A percentile compares a stretch with the other conserved stretches of the same genome.
phyloP scores from a whole-genome alignment of 1,140 invertebrate genomes.

The Microplitis demolitor region DNA sequence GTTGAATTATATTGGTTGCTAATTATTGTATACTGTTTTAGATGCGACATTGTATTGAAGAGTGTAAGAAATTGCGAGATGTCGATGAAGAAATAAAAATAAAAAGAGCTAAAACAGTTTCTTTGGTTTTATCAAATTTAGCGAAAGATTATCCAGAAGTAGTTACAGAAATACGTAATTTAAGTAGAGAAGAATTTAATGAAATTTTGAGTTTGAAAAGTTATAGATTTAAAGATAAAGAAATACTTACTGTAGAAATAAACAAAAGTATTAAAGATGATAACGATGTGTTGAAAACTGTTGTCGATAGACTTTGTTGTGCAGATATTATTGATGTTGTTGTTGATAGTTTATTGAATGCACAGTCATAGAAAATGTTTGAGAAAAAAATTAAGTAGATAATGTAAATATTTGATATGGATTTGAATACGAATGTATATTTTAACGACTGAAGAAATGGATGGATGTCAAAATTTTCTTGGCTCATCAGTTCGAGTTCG shows the following conservation, averaged over 20 bases:
- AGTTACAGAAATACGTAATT: conserved; percentile 36
- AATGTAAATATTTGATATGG: no score
- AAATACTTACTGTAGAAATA: no score
- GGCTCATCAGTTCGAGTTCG: no score
- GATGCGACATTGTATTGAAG: conserved; percentile 35
- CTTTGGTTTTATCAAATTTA: conserved; percentile 37
- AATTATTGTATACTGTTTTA: conserved; percentile 5
- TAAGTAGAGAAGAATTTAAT: conserved; percentile 38
- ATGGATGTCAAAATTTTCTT: no score
- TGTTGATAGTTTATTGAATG: conserved; percentile 31
- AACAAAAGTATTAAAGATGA: conserved; percentile 31
- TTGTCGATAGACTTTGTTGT: conserved; percentile 54
- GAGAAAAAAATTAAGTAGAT: no score
- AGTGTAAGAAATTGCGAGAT: conserved; percentile 29
- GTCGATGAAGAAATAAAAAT: neutral
- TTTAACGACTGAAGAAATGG: no score
- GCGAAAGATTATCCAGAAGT: conserved; percentile 37
- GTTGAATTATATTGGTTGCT: neutral
- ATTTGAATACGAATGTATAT: no score
- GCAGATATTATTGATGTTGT: conserved; percentile 47
- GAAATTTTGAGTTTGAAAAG: no score
- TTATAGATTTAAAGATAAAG: no score
- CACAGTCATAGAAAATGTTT: no score
- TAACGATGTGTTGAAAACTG: conserved; percentile 31
- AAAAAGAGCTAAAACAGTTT: conserved; percentile 25